phyloP scores from a whole-genome alignment of 2,797 vertebrate species.

The Furcifer pardalis region DNA sequence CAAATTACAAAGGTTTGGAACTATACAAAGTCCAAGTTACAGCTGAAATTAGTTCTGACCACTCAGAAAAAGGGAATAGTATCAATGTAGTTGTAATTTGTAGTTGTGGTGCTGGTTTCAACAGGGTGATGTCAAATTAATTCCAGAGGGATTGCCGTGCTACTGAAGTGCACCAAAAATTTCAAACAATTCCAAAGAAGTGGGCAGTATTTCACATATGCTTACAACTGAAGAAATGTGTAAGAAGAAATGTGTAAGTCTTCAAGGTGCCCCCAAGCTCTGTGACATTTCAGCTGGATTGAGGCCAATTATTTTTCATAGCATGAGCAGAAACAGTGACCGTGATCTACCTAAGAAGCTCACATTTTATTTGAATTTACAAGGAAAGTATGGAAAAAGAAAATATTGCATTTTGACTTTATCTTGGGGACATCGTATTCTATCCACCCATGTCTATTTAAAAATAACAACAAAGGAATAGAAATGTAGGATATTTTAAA shows the following conservation, averaged over 20 bases:
- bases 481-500: conserved; percentile 42
- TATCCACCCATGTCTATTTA: conserved; percentile 23
- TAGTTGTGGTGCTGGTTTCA: background rate
- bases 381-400: background rate
- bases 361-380: background rate
- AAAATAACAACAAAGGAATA: conserved; percentile 9
- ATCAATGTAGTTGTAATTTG: no score
- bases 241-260: background rate
- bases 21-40: background rate
- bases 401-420: background rate
- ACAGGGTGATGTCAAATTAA: background rate
- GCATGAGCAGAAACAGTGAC: background rate
- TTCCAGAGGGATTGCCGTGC: background rate
- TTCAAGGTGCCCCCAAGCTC: background rate
- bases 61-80: background rate
- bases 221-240: background rate
- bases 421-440: background rate
- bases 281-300: background rate
- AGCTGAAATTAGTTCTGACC: background rate
- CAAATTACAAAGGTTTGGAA: background rate
- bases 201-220: background rate
- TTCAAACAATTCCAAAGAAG: background rate
- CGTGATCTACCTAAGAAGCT: background rate
- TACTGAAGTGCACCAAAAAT: background rate
- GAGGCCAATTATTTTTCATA: background rate